These are phyloP conservation scores for Struthidea cinerea DNA, from an alignment of 2,113 vertebrate genomes.

Conservation along the genomic window DNA sequence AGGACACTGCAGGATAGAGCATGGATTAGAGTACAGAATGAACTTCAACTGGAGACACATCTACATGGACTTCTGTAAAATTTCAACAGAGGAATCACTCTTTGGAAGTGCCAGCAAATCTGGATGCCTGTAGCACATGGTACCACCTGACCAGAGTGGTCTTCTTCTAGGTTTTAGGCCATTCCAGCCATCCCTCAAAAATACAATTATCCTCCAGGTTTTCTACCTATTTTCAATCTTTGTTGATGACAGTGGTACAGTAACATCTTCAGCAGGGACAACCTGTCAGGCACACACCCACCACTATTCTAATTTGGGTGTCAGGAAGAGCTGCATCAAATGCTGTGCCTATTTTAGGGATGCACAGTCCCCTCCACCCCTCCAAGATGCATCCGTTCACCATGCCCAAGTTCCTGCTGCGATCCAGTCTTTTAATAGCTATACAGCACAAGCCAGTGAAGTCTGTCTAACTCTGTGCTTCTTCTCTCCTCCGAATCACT, in stretches of 20 bases:
- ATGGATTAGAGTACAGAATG: neutral
- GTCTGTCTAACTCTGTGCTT: neutral
- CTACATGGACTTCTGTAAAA: neutral
- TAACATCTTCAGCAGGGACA: constrained; percentile 50
- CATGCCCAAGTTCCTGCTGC: neutral
- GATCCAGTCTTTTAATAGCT: neutral
- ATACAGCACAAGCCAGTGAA: neutral
- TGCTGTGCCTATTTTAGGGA: constrained; percentile 14
- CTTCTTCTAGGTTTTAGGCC: neutral
- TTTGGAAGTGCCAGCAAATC: neutral
- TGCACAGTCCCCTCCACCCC: neutral
- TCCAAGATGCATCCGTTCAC: neutral
- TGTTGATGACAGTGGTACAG: constrained; percentile 24
- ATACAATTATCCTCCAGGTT: neutral
- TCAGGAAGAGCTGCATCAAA: constrained; percentile 23
- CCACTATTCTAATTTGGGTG: constrained; percentile 45
- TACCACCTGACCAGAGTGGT: neutral
- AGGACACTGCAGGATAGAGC: neutral
- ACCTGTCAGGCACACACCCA: constrained; percentile 56
- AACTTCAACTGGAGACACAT: neutral
- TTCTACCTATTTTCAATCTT: constrained; percentile 27
- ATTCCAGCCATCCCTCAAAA: neutral
- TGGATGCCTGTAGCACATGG: neutral
- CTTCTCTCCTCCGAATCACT: neutral
- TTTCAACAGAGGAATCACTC: neutral